Conservation (phyloP, 2,888 invertebrate genomes). For the Aporophyla nigra region DNA sequence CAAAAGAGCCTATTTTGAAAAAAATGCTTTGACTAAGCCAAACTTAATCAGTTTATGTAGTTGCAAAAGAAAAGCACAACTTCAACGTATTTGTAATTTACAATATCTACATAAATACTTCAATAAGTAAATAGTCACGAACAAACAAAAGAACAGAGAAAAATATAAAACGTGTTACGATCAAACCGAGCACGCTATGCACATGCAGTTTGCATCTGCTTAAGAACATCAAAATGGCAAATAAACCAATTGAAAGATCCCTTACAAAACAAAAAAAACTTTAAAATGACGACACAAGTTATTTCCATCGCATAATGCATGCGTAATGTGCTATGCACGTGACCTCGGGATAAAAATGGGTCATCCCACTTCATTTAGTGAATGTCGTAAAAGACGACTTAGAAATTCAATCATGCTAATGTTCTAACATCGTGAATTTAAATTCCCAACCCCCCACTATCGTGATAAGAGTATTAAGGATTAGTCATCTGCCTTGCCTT, state of each 20-base stretch:
- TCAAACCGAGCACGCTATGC: slow-evolving; percentile 1
- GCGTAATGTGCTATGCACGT: slow-evolving; percentile 45
- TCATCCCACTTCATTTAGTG: slow-evolving; percentile 45
- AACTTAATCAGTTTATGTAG: neutral
- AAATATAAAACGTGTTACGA: slow-evolving; percentile 1
- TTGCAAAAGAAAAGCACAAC: neutral
- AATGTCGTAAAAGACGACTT: slow-evolving; percentile 32
- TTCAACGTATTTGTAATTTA: neutral
- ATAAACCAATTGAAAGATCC: slow-evolving; percentile 32
- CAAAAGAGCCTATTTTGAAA: too few species aligned
- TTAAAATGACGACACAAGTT: slow-evolving; percentile 41
- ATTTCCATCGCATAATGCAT: slow-evolving; percentile 54
- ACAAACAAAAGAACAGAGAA: slow-evolving; percentile 4
- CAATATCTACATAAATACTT: neutral
- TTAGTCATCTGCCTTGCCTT: neutral
- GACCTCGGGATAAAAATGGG: slow-evolving; percentile 52
- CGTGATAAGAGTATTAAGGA: slow-evolving; percentile 3
- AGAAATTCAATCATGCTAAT: slow-evolving; percentile 36
- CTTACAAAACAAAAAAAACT: slow-evolving; percentile 13
- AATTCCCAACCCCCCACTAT: neutral
- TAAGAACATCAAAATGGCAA: slow-evolving; percentile 18
- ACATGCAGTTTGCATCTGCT: slow-evolving; percentile 29
- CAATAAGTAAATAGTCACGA: neutral
- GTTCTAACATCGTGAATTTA: slow-evolving; percentile 26
- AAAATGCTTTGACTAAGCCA: neutral